Evolutionary conservation across 2,113 vertebrate genomes (phyloP).

Genomic region (Sprattus sprattus): DNA sequence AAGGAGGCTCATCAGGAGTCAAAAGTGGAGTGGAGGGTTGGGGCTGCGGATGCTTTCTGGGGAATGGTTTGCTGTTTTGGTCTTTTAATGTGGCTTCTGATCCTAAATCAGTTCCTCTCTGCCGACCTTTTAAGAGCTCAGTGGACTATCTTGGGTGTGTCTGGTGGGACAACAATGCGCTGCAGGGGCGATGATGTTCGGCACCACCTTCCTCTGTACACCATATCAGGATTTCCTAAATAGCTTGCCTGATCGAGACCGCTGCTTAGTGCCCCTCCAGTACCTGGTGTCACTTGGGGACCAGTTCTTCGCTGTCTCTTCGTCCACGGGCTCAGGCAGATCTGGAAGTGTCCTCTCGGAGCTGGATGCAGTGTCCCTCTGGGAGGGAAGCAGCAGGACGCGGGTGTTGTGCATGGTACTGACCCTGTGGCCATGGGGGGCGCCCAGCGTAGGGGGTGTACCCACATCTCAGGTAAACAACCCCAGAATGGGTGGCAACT

Average conservation of each 20-base stretch:
- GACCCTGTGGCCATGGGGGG: background rate
- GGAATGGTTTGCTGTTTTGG: background rate
- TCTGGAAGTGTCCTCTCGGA: constrained; percentile 49
- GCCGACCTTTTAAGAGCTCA: background rate
- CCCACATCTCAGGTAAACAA: background rate
- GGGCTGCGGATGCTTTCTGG: background rate
- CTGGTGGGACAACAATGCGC: background rate
- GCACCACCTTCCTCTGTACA: constrained; percentile 43
- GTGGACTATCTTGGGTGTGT: background rate
- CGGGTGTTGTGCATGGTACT: constrained; percentile 42
- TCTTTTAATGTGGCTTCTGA: background rate
- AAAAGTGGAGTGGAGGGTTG: background rate
- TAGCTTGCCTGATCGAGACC: background rate
- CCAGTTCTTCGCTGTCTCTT: constrained; percentile 49
- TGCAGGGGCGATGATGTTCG: constrained; percentile 32
- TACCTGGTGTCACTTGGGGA: constrained; percentile 61
- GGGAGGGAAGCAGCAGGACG: constrained; percentile 63
- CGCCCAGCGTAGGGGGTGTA: constrained; percentile 8
- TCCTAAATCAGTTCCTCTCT: background rate
- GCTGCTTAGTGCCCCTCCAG: constrained; percentile 58
- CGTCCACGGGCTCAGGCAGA: constrained; percentile 43
- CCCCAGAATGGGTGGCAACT: background rate
- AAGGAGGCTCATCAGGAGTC: background rate
- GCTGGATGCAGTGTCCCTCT: constrained; percentile 51
- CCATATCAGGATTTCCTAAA: constrained; percentile 50